These are phyloP conservation scores for Zoanthus sansibaricus DNA, from an alignment of 92 coral and sea anemone genomes.

Conservation along the genomic window DNA sequence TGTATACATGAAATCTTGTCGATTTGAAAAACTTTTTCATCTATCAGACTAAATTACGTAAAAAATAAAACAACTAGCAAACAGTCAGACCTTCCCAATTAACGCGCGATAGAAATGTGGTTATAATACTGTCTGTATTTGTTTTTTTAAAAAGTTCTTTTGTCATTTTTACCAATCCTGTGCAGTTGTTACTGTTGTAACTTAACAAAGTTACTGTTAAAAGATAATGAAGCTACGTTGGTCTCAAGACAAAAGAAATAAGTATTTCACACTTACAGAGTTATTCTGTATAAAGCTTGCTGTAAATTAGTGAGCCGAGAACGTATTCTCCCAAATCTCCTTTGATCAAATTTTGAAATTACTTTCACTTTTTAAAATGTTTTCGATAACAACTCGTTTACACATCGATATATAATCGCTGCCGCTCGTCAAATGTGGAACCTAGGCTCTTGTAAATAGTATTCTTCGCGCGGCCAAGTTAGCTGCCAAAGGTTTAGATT, in stretches of 20 bases:
- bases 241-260: background rate
- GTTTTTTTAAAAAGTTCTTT: too few relatives aligned
- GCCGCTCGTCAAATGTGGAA: slow-evolving; percentile 28
- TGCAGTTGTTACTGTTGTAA: too few relatives aligned
- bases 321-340: background rate
- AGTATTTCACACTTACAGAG: background rate
- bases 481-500: slow-evolving; percentile 22
- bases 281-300: background rate
- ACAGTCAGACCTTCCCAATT: too few relatives aligned
- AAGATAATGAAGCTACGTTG: background rate
- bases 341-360: too few relatives aligned
- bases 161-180: too few relatives aligned
- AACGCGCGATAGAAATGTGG: too few relatives aligned
- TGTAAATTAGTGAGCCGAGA: background rate
- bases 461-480: slow-evolving; percentile 17
- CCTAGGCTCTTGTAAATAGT: background rate
- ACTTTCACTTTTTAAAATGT: background rate
- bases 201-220: background rate
- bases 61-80: too few relatives aligned
- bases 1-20: too few relatives aligned
- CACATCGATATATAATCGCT: slow-evolving; percentile 8
- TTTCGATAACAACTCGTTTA: background rate
- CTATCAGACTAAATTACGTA: too few relatives aligned
- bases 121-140: too few relatives aligned
- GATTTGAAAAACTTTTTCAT: too few relatives aligned